phyloP scores from a whole-genome alignment of 2,888 invertebrate species.

The Phragmatobia fuliginosa region DNA sequence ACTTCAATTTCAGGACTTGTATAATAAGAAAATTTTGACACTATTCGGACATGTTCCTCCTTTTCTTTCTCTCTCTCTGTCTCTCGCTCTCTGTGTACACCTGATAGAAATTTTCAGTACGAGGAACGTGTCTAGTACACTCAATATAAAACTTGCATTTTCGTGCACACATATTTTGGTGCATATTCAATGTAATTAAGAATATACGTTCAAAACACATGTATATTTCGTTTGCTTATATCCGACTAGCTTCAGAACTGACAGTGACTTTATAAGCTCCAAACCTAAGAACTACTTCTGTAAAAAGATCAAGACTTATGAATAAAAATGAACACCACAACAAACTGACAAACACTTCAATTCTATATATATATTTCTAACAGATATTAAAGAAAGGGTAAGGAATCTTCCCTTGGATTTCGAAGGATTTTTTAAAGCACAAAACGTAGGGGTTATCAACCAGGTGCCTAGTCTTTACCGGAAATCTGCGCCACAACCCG shows the following conservation, averaged over 20 bases:
- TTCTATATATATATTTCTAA: constrained; percentile 21
- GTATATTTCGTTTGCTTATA: neutral
- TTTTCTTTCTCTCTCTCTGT: too few relatives aligned
- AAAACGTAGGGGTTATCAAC: constrained; percentile 76
- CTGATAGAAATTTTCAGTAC: neutral
- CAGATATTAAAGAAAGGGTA: constrained; percentile 72
- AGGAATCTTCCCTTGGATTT: constrained; percentile 72
- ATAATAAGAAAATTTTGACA: neutral
- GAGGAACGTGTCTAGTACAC: too few relatives aligned
- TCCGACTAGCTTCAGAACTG: neutral
- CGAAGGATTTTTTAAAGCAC: constrained; percentile 70
- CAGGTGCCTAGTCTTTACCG: constrained; percentile 84
- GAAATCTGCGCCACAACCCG: constrained; percentile 84
- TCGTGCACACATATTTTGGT: neutral
- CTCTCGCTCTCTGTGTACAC: neutral
- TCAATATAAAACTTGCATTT: neutral
- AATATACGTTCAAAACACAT: neutral
- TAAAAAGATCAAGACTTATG: neutral
- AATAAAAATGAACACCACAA: constrained; percentile 3
- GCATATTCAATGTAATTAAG: neutral
- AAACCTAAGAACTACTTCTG: neutral
- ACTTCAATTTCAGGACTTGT: neutral
- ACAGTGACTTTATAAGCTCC: neutral
- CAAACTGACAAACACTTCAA: constrained; percentile 25
- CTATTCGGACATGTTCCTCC: too few relatives aligned